These are phyloP conservation scores for Papilio demoleus DNA, from an alignment of 2,888 invertebrate genomes.

Conservation along the genomic window DNA sequence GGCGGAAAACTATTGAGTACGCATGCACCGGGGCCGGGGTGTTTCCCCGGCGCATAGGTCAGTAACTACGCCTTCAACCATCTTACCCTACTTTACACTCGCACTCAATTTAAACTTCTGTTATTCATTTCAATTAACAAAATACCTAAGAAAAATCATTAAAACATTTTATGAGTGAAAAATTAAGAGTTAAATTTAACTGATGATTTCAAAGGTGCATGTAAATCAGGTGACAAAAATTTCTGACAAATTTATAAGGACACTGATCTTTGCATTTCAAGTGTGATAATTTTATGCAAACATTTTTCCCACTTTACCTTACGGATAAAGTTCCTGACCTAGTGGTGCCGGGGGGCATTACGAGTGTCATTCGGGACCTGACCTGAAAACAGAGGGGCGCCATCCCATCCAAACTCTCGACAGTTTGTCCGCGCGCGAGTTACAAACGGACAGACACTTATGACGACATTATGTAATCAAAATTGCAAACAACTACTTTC, in stretches of 20 bases:
- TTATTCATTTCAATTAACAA: not conserved
- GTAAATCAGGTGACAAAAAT: not conserved
- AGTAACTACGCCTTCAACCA: slow-evolving; percentile 58
- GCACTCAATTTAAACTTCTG: slow-evolving; percentile 4
- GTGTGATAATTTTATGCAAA: not conserved
- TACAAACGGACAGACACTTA: slow-evolving; percentile 24
- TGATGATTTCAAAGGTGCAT: not conserved
- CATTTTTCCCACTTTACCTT: slow-evolving; percentile 5
- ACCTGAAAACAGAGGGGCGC: slow-evolving; percentile 38
- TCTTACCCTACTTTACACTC: slow-evolving; percentile 29
- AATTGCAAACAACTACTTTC: not conserved
- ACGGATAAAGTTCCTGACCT: slow-evolving; percentile 36
- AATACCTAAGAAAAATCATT: not conserved
- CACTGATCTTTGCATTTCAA: not conserved
- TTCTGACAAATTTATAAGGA: not conserved
- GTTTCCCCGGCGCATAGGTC: slow-evolving; percentile 68
- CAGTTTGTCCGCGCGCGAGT: slow-evolving; percentile 38
- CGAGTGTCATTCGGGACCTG: slow-evolving; percentile 38
- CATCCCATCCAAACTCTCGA: slow-evolving; percentile 32
- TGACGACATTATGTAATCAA: slow-evolving; percentile 1
- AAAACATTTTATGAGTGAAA: not conserved
- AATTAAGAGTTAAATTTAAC: not conserved
- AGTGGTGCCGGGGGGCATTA: slow-evolving; percentile 30
- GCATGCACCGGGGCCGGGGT: slow-evolving; percentile 64
- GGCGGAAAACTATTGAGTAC: slow-evolving; percentile 58